Evolutionary conservation across 2,888 invertebrate genomes (phyloP).

Genomic region (Nemurella pictetii): DNA sequence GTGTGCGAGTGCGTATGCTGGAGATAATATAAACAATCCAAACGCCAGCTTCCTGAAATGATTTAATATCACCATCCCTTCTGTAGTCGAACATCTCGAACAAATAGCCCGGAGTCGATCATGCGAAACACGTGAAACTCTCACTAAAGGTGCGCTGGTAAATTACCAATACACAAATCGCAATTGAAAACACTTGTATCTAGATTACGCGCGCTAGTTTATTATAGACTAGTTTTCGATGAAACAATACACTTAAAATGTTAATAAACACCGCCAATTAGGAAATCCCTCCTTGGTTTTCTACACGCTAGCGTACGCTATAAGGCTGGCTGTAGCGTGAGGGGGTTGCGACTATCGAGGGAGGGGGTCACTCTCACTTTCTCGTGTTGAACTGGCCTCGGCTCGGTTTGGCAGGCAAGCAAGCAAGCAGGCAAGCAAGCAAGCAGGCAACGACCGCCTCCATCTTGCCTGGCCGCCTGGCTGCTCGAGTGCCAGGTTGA

Average conservation of each 20-base stretch:
- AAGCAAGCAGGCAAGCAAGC: too few relatives aligned
- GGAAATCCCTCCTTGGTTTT: not conserved
- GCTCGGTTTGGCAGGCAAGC: constrained; percentile 34
- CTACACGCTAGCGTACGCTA: not conserved
- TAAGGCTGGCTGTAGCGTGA: constrained; percentile 7
- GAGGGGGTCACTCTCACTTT: constrained; percentile 60
- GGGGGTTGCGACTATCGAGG: constrained; percentile 35
- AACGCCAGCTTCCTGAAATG: not conserved
- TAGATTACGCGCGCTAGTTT: not conserved
- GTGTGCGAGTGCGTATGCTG: not conserved
- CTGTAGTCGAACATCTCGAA: not conserved
- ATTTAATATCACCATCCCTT: not conserved
- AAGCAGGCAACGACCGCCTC: too few relatives aligned
- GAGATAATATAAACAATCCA: not conserved
- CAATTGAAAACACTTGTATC: not conserved
- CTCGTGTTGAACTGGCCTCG: constrained; percentile 58
- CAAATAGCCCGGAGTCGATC: not conserved
- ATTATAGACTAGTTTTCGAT: not conserved
- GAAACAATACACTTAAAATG: not conserved
- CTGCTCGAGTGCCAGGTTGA: too few relatives aligned
- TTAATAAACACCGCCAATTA: not conserved
- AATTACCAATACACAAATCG: not conserved
- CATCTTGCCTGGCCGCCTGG: not conserved
- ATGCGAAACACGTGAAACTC: not conserved
- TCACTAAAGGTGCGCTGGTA: not conserved